Base-by-base conservation (phyloP, 2,888 invertebrate genomes). In the Muscina levida region DNA sequence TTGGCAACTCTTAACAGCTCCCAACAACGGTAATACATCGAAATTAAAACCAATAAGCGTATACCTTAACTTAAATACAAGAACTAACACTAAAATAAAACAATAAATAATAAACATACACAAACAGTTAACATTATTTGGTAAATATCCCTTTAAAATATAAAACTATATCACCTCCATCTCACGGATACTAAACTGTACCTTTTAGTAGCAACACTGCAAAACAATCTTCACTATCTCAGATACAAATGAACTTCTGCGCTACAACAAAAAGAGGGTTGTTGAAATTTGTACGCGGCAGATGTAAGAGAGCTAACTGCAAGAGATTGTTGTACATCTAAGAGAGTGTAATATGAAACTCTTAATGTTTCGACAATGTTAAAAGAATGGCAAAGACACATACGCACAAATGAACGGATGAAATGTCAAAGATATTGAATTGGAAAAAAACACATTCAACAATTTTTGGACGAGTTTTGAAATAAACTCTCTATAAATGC, bases 121-220 rank as follows among this genome's bases (percentile, higher is more conserved):
- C n/a, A n/a, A n/a, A n/a, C n/a, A n/a, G n/a, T n/a, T n/a, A n/a
- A n/a, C n/a, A n/a, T n/a, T n/a, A n/a, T n/a, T n/a, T n/a, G n/a
- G n/a, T n/a, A n/a, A n/a, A n/a, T n/a, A n/a, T n/a, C n/a, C n/a
- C n/a, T n/a, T n/a, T n/a, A n/a, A n/a, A n/a, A n/a, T n/a, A n/a
- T n/a, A n/a, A n/a, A n/a, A n/a, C n/a, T n/a, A n/a, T n/a, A n/a
- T 31, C 31, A 31, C 31, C 8, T 31, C 4, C 59, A 80, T 74
- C 59, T 73, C 73, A 19, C 72, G 59, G 72, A 75, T 80, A 75
- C 76, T 73, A 79, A 82, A 82, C 79, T 82, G 82, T 82, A 82
- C 82, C 68, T 67, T 51, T 19, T 48, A 19, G 46, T 56, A 74
- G 44, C 82, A 82, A 79, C 82, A 79, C 79, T 82, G 82, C 68